phyloP scores from a whole-genome alignment of 2,113 vertebrate genomes.

The Etia nguti region DNA sequence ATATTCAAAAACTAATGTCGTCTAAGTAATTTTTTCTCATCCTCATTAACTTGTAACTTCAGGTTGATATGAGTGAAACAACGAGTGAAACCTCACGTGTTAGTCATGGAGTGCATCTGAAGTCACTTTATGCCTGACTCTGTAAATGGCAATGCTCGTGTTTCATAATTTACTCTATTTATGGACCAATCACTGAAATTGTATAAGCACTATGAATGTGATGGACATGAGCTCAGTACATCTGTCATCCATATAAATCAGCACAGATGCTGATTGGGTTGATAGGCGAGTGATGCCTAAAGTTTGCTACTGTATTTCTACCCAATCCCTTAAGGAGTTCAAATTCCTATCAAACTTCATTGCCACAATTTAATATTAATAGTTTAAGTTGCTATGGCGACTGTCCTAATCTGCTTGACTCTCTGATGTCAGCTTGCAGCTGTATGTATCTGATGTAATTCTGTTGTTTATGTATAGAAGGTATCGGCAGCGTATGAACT shows the following conservation, averaged over 20 bases:
- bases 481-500: not conserved
- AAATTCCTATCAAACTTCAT: not conserved
- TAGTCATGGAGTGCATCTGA: not conserved
- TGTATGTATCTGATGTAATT: not conserved
- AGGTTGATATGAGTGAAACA: not conserved
- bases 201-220: not conserved
- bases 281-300: not conserved
- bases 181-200: not conserved
- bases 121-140: not conserved
- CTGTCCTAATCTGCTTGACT: not conserved
- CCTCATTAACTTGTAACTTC: not conserved
- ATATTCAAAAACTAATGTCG: not conserved
- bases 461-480: accelerated
- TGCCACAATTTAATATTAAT: not conserved
- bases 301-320: not conserved
- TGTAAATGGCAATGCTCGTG: not conserved
- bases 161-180: not conserved
- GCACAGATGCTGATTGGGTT: not conserved
- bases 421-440: not conserved
- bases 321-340: not conserved
- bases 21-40: not conserved
- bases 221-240: not conserved
- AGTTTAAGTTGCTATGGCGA: not conserved
- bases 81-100: not conserved
- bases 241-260: not conserved